phyloP scores from a whole-genome alignment of 2,113 vertebrate species.

The Tenebrosternarchus preto region DNA sequence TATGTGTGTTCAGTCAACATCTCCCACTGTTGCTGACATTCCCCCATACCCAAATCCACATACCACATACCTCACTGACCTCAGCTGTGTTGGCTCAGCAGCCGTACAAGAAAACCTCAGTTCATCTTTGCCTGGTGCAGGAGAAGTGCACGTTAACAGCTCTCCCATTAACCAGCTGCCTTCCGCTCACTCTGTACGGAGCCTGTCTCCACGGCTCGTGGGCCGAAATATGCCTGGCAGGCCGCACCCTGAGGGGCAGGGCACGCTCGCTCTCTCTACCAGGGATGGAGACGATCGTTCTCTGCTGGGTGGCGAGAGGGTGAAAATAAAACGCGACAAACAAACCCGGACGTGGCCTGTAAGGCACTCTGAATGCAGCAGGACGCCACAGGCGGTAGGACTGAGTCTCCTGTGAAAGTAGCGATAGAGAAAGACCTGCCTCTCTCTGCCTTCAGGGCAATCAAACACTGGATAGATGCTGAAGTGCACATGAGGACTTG shows the following conservation, averaged over 20 bases:
- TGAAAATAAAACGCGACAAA: not conserved
- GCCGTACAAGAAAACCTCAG: constrained; percentile 6
- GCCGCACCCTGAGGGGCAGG: too few species aligned
- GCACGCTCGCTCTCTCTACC: too few species aligned
- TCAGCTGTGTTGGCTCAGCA: constrained; percentile 31
- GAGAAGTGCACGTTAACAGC: not conserved
- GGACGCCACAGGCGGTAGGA: not conserved
- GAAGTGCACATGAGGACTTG: constrained; percentile 13
- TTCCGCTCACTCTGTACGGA: constrained; percentile 6
- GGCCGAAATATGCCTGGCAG: too few species aligned
- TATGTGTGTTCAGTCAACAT: constrained; percentile 38
- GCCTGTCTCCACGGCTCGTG: not conserved
- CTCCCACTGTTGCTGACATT: constrained; percentile 16
- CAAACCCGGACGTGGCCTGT: not conserved
- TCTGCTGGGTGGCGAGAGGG: not conserved
- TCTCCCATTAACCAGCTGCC: not conserved
- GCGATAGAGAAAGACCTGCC: not conserved
- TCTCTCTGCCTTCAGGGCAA: constrained; percentile 19
- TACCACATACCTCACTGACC: constrained; percentile 33
- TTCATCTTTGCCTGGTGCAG: not conserved
- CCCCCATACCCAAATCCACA: constrained; percentile 16
- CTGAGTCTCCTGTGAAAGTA: not conserved
- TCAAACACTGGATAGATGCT: constrained; percentile 18
- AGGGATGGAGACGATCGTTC: not conserved
- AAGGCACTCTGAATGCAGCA: not conserved